phyloP scores from a whole-genome alignment of 2,888 invertebrate species.

The Trisateles emortualis region DNA sequence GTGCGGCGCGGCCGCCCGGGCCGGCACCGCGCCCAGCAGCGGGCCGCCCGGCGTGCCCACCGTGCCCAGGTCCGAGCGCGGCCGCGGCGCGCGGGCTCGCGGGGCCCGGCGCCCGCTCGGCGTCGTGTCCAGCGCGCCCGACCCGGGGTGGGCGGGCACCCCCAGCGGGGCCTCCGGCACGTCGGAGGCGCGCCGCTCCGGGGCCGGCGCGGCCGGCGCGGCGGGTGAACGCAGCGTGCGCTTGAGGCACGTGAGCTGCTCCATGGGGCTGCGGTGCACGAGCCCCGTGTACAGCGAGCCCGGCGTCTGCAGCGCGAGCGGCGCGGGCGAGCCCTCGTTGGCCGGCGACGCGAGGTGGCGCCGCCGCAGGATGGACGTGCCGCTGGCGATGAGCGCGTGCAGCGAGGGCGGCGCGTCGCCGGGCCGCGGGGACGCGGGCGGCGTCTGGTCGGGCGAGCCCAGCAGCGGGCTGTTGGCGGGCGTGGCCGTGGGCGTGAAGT shows the following conservation, averaged over 20 bases:
- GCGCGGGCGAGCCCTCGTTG: constrained; percentile 87
- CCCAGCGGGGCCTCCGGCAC: constrained; percentile 77
- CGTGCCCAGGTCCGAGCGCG: constrained; percentile 64
- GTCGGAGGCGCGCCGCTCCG: constrained; percentile 73
- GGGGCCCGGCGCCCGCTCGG: constrained; percentile 74
- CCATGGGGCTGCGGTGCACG: constrained; percentile 91
- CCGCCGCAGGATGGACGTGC: constrained; percentile 77
- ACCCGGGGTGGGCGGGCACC: constrained; percentile 88
- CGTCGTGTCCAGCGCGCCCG: constrained; percentile 83
- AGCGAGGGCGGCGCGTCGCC: constrained; percentile 85
- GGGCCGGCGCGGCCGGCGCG: constrained; percentile 65
- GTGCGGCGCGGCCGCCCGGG: constrained; percentile 86
- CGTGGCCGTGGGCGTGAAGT: constrained; percentile 93
- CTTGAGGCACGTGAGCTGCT: constrained; percentile 92
- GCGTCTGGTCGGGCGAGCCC: constrained; percentile 86
- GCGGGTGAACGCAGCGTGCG: constrained; percentile 78
- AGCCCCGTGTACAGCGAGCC: constrained; percentile 88
- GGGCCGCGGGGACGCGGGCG: constrained; percentile 88
- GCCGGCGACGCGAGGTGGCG: constrained; percentile 87
- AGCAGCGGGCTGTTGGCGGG: constrained; percentile 94
- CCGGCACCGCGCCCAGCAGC: constrained; percentile 74
- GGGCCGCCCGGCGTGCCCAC: constrained; percentile 52
- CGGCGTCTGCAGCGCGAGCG: constrained; percentile 87
- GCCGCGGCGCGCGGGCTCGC: constrained; percentile 77
- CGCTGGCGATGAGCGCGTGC: constrained; percentile 84